Evolutionary conservation across 2,113 vertebrate species (phyloP).

Genomic region (Reinhardtius hippoglossoides): DNA sequence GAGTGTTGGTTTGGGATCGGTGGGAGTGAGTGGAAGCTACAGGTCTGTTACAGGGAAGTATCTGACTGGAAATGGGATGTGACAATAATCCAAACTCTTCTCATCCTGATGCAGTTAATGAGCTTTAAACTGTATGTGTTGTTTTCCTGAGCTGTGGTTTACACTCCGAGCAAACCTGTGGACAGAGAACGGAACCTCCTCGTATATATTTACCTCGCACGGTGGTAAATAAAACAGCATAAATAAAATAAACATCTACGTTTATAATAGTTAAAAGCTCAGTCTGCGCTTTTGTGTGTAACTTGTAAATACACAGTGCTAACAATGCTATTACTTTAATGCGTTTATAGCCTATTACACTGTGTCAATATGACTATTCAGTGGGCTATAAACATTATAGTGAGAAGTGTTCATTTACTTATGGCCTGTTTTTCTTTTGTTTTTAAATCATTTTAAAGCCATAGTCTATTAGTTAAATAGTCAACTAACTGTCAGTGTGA

Average conservation of each 20-base stretch:
- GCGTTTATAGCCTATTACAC: background rate
- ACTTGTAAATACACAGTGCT: background rate
- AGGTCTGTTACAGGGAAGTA: background rate
- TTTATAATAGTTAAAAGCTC: too few species aligned
- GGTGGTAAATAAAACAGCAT: background rate
- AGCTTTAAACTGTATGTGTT: background rate
- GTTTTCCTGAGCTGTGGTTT: background rate
- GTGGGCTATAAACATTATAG: conserved; percentile 6
- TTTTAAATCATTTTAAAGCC: background rate
- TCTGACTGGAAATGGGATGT: background rate
- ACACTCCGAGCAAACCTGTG: background rate
- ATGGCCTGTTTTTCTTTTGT: background rate
- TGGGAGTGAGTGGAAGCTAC: background rate
- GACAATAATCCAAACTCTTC: too few species aligned
- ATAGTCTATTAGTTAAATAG: background rate
- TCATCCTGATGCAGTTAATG: too few species aligned
- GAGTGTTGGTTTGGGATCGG: conserved; percentile 38
- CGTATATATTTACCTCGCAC: background rate
- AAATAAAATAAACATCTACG: background rate
- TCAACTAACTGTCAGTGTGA: background rate
- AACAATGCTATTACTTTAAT: background rate
- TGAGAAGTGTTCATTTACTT: background rate
- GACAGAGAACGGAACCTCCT: background rate
- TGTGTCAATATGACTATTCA: background rate
- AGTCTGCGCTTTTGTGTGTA: background rate